Evolutionary conservation across 2,113 vertebrate species (phyloP).

Genomic region (Limnothrissa miodon): DNA sequence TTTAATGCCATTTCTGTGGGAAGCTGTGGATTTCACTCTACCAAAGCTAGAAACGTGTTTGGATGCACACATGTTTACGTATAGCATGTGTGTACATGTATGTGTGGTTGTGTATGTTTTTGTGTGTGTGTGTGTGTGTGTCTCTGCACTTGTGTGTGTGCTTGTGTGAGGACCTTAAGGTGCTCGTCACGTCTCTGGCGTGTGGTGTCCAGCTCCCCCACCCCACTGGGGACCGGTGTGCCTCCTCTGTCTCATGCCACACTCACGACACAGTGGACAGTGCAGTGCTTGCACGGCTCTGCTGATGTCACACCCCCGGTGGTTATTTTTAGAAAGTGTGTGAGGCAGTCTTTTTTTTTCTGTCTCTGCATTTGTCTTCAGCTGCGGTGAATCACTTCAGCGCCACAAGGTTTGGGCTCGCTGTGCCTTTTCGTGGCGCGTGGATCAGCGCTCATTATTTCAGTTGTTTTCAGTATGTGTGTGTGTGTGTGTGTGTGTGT

Average conservation of each 20-base stretch:
- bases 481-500: too few relatives aligned
- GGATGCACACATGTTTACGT: background rate
- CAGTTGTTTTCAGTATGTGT: too few relatives aligned
- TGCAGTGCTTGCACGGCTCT: constrained; percentile 49
- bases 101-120: background rate
- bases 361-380: background rate
- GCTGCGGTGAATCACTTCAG: background rate
- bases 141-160: background rate
- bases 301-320: constrained; percentile 62
- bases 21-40: too few relatives aligned
- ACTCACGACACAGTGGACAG: constrained; percentile 45
- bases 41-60: background rate
- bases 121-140: background rate
- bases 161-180: background rate
- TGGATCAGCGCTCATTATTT: background rate
- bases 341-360: constrained; percentile 31
- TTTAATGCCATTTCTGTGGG: background rate
- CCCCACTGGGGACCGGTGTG: too few relatives aligned
- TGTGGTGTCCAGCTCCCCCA: background rate
- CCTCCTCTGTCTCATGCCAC: background rate
- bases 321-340: constrained; percentile 64
- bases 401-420: background rate
- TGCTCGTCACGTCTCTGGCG: background rate
- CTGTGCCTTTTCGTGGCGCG: background rate
- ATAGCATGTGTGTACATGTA: background rate